Base-by-base conservation (phyloP, 2,113 vertebrate genomes). In the Xiphophorus couchianus region DNA sequence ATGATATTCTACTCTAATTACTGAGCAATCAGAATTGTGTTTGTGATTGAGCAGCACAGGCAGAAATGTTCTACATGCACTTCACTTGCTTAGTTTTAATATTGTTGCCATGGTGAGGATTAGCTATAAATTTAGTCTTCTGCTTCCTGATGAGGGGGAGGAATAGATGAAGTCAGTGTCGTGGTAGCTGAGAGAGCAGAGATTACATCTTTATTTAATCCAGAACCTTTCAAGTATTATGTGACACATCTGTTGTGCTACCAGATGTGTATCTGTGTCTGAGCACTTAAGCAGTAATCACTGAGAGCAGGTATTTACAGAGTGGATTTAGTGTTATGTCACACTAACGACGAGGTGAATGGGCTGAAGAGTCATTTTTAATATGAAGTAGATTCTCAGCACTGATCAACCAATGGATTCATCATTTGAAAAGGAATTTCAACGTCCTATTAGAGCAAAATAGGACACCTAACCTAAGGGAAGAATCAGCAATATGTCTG, bases 121-220 rank as follows among this genome's bases (percentile, higher is more conserved):
- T 89, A 73, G 80, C 61, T 80, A 84, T 82, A 44, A 90, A 87
- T 91, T 88, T 85, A 80, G 81, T 74, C 66, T 77, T 82, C 27
- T 63, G 63, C 76, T 76, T 90, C 84, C 85, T 80, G 84, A 69
- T 70, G 83, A 87, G 78, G 67, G 81, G 83, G 84, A 74, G 81
- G 81, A 69, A 73, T 33, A 78, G 86, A 77, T 17, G 62, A 67
- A 72, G 44, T 48, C 76, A 69, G 83, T 89, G 80, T 76, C 30
- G 39, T 65, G 58, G 51, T 77, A 69, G 81, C 71, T 83, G 66
- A 74, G 86, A 69, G 86, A 69, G 71, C 68, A 71, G 77, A 90
- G 90, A 93, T 93, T 92, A 91, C 73, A 76, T 92, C 85, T 92
- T 86, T 90, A 91, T 94, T 90, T 93, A 92, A 93, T 92, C 86